Percentiles rank a stretch among this genome's conserved stretches.
phyloP scores from a whole-genome alignment of 2,888 invertebrate genomes.

The Furcula furcula region DNA sequence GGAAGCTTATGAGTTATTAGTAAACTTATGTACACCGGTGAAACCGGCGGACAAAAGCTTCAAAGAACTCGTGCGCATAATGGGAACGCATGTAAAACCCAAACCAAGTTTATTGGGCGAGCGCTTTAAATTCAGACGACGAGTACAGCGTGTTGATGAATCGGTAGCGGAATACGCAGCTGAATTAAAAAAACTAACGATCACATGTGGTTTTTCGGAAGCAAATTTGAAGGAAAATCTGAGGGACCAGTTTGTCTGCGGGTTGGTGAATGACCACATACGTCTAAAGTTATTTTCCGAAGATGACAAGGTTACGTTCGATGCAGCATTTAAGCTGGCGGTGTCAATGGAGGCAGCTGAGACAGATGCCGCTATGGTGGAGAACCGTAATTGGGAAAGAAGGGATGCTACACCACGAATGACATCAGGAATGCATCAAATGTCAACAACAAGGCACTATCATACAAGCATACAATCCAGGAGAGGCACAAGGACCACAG shows the following conservation, averaged over 20 bases:
- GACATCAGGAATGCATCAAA: background rate
- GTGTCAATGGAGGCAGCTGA: background rate
- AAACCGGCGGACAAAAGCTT: background rate
- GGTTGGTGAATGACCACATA: background rate
- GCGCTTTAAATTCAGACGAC: background rate
- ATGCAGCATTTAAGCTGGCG: background rate
- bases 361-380: background rate
- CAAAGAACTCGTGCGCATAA: background rate
- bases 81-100: conserved; percentile 3
- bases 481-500: too few species aligned
- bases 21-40: background rate
- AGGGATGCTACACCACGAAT: background rate
- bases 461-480: background rate
- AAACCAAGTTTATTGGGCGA: conserved; percentile 1
- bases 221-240: background rate
- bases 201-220: background rate
- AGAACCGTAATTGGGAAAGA: background rate
- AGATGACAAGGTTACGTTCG: background rate
- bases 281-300: background rate
- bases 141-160: background rate
- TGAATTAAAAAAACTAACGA: conserved; percentile 1
- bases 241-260: background rate
- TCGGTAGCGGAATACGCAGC: background rate
- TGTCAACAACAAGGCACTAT: background rate
- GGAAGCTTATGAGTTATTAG: background rate